phyloP scores from a whole-genome alignment of 2,888 invertebrate species.

The Sarcophaga caerulescens region DNA sequence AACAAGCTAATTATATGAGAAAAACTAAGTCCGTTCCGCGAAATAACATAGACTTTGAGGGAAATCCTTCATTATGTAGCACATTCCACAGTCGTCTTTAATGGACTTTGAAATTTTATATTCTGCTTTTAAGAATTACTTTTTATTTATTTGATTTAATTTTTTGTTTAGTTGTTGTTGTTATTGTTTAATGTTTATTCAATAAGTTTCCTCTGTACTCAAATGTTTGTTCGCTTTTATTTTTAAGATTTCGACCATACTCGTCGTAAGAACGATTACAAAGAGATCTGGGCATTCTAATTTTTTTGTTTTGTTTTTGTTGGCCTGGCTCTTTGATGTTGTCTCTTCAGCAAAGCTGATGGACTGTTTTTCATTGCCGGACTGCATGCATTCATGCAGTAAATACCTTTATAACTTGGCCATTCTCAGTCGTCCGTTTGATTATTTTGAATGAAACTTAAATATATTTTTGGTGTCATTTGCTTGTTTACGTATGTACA shows the following conservation, averaged over 20 bases:
- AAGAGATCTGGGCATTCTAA: not conserved
- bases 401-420: slow-evolving; percentile 40
- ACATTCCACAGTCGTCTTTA: no score
- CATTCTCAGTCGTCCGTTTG: not conserved
- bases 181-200: slow-evolving; percentile 45
- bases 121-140: not conserved
- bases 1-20: no score
- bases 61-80: no score
- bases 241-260: slow-evolving; percentile 47
- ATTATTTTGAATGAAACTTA: slow-evolving; percentile 27
- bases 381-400: slow-evolving; percentile 43
- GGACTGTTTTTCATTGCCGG: not conserved
- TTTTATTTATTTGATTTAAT: slow-evolving; percentile 47
- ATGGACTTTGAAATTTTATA: no score
- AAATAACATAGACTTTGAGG: no score
- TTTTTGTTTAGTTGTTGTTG: slow-evolving; percentile 29
- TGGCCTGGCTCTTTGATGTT: not conserved
- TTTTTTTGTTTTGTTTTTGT: not conserved
- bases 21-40: no score
- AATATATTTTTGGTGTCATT: slow-evolving; percentile 4
- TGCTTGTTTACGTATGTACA: not conserved
- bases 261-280: slow-evolving; percentile 43
- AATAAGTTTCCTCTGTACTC: slow-evolving; percentile 21
- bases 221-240: slow-evolving; percentile 56
- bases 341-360: no score